A percentile compares a stretch with the other conserved stretches of the same genome.
Conservation (phyloP, 2,888 invertebrate genomes). For the Leptinotarsa juncta region DNA sequence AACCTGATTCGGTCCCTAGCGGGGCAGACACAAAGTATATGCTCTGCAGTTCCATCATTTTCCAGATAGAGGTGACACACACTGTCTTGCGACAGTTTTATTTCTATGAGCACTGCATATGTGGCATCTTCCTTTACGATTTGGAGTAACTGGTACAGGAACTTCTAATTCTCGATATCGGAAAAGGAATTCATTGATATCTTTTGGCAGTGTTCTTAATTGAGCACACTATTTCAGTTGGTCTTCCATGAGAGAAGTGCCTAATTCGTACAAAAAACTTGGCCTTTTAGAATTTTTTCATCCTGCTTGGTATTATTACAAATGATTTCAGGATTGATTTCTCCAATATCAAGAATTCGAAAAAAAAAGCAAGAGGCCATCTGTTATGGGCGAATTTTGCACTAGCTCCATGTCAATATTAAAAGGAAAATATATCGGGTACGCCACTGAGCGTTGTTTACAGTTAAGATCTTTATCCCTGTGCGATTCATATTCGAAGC, state of each 20-base stretch:
- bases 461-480: no score
- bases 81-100: neutral
- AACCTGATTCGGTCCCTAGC: no score
- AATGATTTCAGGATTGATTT: conserved; percentile 28
- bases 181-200: conserved; percentile 19
- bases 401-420: no score
- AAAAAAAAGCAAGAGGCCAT: conserved; percentile 22
- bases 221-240: conserved; percentile 22
- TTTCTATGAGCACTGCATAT: conserved; percentile 27
- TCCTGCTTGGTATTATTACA: conserved; percentile 19
- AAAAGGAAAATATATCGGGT: no score
- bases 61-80: no score
- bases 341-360: conserved; percentile 27
- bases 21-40: no score
- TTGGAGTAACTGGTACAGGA: neutral
- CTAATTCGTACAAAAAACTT: conserved; percentile 17
- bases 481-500: no score
- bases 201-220: conserved; percentile 25
- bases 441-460: no score
- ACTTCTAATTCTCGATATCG: conserved; percentile 2
- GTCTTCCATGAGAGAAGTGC: conserved; percentile 17
- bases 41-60: no score
- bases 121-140: conserved; percentile 6
- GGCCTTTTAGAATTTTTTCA: conserved; percentile 11
- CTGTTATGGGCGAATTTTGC: neutral